A percentile compares a stretch with the other conserved stretches of the same genome.
Conservation (phyloP, 2,888 invertebrate species). For the Parnassius glacialis region DNA sequence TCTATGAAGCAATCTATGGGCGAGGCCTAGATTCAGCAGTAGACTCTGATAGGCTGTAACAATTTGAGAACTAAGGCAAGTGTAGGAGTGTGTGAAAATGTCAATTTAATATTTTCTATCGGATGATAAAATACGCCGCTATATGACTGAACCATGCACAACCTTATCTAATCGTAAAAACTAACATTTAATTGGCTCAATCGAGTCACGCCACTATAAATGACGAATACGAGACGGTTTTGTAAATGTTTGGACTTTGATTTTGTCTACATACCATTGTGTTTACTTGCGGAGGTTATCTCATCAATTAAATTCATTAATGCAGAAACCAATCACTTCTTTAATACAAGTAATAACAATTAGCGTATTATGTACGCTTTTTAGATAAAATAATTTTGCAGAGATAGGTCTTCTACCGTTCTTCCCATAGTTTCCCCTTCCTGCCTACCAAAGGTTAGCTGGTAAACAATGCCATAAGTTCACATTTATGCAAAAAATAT, state of each 20-base stretch:
- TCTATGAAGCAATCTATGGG: too few species aligned
- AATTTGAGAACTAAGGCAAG: too few species aligned
- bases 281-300: conserved; percentile 30
- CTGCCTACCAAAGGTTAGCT: too few species aligned
- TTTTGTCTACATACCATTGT: conserved; percentile 25
- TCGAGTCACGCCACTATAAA: conserved; percentile 68
- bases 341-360: not conserved
- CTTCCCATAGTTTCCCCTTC: too few species aligned
- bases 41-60: too few species aligned
- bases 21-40: too few species aligned
- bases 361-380: too few species aligned
- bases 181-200: conserved; percentile 60
- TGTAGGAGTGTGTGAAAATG: not conserved
- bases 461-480: too few species aligned
- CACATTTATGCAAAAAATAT: too few species aligned
- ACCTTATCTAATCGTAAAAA: conserved; percentile 63
- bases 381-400: too few species aligned
- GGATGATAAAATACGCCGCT: not conserved
- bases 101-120: not conserved
- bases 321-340: conserved; percentile 29
- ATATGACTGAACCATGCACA: conserved; percentile 29
- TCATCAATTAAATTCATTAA: conserved; percentile 27
- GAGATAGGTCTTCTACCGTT: too few species aligned
- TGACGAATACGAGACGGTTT: conserved; percentile 57
- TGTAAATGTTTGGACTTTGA: conserved; percentile 56